Base-by-base conservation (phyloP, 2,888 invertebrate genomes). In the Scaptomyza polygonia region DNA sequence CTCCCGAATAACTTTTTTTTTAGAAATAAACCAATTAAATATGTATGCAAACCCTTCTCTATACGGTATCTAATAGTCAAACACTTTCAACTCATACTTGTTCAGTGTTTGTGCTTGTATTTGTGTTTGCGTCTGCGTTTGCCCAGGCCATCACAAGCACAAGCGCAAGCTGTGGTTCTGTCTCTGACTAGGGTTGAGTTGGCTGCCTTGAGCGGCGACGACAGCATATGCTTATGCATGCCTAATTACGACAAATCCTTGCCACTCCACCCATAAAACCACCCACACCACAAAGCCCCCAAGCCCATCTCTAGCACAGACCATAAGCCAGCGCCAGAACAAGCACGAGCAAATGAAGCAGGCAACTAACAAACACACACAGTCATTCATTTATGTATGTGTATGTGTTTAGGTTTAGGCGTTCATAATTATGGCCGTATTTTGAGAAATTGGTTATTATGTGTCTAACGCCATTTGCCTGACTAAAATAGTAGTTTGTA, bases 181-280 rank as follows among this genome's bases (percentile, higher is more conserved):
- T 40, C 49, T 49, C 27, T 11, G 66, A 30, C 21, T 29, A 57
- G 29, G 63, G 59, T 62, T 66, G 64, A 62, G 63, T 52, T 43
- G 34, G 65, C 65, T 77, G 77, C 85, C 67, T 72, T 75, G 72
- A 83, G 86, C 72, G 57, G 58, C 84, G 87, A 87, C 85, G 85
- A 86, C 75, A 86, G 85, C 88, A 87, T 87, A 83, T 88, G 83
- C 88, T 85, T 76, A 88, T 82, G 85, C 78, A 86, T 73, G 79
- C 88, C 86, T 84, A 88, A 84, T 88, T 84, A 88, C 88, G 84
- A 82, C 86, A 84, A 84, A 87, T 88, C 88, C 89, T 78, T 80
- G 68, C 67, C 67, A 64, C 71, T n/a, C 48, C 48, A n/a, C 9
- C 48, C 48, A n/a, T 4, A 11, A 16, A 40, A 40, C 16, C 16